Conservation (phyloP, 2,888 invertebrate species). For the Agrochola litura region DNA sequence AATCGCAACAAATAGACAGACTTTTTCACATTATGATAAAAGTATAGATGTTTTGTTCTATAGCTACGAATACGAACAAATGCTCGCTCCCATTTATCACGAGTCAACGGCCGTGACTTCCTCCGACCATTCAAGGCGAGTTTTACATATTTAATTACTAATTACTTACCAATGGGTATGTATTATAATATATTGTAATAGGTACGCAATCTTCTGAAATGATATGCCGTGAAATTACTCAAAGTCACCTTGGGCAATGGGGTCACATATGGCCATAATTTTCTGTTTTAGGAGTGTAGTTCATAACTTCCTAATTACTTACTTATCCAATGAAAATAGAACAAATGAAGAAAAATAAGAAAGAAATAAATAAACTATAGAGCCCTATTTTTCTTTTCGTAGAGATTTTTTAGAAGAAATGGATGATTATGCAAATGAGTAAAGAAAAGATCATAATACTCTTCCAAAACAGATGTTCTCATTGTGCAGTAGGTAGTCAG, state of each 20-base stretch:
- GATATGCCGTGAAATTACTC: conserved; percentile 1
- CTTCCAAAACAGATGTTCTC: conserved; percentile 8
- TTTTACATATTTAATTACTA: conserved; percentile 58
- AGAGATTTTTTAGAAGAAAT: background rate
- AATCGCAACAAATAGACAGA: too few relatives aligned
- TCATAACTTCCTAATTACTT: background rate
- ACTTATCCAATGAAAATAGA: background rate
- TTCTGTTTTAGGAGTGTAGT: background rate
- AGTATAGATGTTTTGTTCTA: conserved; percentile 19
- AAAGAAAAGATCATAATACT: conserved; percentile 17
- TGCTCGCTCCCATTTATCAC: conserved; percentile 66
- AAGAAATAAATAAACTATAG: background rate
- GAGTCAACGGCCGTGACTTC: conserved; percentile 77
- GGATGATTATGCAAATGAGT: background rate
- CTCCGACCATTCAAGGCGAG: conserved; percentile 70
- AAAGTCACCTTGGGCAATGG: conserved; percentile 18
- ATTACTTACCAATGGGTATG: conserved; percentile 39
- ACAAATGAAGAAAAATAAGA: background rate
- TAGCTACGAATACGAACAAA: conserved; percentile 11
- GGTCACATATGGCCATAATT: background rate
- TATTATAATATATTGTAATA: conserved; percentile 25
- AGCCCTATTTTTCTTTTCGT: background rate
- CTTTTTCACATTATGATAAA: background rate
- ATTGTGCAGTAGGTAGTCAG: conserved; percentile 7
- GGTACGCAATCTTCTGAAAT: conserved; percentile 24